These are phyloP conservation scores for Zoanthus gigantus DNA, from an alignment of 92 coral and sea anemone genomes.

Conservation along the genomic window DNA sequence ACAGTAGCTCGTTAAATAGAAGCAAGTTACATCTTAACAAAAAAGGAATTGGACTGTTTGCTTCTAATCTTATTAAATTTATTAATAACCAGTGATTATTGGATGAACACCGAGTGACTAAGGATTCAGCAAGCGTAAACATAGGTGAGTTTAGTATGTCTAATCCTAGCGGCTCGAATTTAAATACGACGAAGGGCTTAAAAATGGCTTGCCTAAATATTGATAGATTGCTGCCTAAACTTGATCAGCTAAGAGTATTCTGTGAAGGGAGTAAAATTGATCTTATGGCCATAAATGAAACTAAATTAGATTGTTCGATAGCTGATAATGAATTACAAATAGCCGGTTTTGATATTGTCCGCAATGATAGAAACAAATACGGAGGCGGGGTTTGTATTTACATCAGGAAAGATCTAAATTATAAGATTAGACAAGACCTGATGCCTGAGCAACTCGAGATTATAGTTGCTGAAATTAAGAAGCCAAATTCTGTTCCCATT, in stretches of 20 bases:
- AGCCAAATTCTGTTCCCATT: not conserved
- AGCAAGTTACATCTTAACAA: constrained; percentile 17
- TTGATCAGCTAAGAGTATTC: not conserved
- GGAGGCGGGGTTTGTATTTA: constrained; percentile 11
- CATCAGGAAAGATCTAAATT: not conserved
- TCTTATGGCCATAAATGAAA: constrained; percentile 14
- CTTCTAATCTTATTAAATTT: not conserved
- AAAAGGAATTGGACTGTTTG: constrained; percentile 5
- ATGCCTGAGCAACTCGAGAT: not conserved
- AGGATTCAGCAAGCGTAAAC: constrained; percentile 9
- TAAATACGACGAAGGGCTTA: not conserved
- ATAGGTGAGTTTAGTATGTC: constrained; percentile 16
- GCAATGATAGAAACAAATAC: not conserved
- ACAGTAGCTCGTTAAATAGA: not conserved
- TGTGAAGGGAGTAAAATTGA: not conserved
- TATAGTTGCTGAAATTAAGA: not conserved
- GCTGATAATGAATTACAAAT: not conserved
- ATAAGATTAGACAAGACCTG: not conserved
- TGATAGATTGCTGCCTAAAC: not conserved
- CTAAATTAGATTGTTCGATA: not conserved
- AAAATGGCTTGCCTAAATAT: constrained; percentile 1
- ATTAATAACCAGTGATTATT: not conserved
- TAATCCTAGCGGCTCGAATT: constrained; percentile 20
- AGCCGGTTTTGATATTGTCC: not conserved
- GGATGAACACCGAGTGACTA: constrained; percentile 3